Percentiles rank a stretch among this genome's conserved stretches.
These are phyloP conservation scores for Unio delphinus DNA, from an alignment of 2,888 invertebrate genomes.

Conservation along the genomic window DNA sequence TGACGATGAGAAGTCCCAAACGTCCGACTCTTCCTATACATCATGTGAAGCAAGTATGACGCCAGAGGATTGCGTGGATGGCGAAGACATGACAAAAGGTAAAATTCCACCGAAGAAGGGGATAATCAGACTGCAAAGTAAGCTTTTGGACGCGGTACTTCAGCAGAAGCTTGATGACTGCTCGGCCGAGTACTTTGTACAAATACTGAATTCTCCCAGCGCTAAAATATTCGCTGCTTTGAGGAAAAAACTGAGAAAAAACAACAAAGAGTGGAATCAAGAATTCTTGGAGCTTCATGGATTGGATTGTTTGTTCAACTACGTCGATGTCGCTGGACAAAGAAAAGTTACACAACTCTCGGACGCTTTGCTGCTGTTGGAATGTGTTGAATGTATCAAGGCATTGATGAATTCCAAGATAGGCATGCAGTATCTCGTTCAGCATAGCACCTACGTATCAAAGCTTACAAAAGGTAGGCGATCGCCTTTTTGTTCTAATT, in stretches of 20 bases:
- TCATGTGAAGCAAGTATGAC: too few relatives aligned
- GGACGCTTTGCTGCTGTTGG: slow-evolving; percentile 65
- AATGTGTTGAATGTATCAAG: slow-evolving; percentile 67
- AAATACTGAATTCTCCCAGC: slow-evolving; percentile 50
- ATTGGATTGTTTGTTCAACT: slow-evolving; percentile 56
- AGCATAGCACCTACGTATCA: slow-evolving; percentile 91
- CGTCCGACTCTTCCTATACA: too few relatives aligned
- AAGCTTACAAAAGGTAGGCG: slow-evolving; percentile 85
- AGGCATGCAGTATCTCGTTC: slow-evolving; percentile 94
- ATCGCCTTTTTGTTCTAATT: too few relatives aligned
- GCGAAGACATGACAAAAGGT: too few relatives aligned
- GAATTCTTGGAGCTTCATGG: slow-evolving; percentile 66
- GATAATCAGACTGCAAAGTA: slow-evolving; percentile 27
- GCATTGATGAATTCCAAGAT: slow-evolving; percentile 88
- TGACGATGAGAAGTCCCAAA: too few relatives aligned
- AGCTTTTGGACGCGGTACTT: slow-evolving; percentile 41
- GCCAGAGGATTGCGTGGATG: too few relatives aligned
- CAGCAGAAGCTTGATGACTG: slow-evolving; percentile 55
- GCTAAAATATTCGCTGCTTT: slow-evolving; percentile 54
- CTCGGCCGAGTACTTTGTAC: slow-evolving; percentile 55
- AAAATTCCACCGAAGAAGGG: too few relatives aligned
- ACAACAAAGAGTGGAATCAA: slow-evolving; percentile 61
- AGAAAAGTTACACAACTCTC: slow-evolving; percentile 60
- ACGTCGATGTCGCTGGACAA: slow-evolving; percentile 61
- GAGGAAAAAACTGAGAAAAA: slow-evolving; percentile 59